phyloP scores from a whole-genome alignment of 2,888 invertebrate species.

The Aquatica leii region DNA sequence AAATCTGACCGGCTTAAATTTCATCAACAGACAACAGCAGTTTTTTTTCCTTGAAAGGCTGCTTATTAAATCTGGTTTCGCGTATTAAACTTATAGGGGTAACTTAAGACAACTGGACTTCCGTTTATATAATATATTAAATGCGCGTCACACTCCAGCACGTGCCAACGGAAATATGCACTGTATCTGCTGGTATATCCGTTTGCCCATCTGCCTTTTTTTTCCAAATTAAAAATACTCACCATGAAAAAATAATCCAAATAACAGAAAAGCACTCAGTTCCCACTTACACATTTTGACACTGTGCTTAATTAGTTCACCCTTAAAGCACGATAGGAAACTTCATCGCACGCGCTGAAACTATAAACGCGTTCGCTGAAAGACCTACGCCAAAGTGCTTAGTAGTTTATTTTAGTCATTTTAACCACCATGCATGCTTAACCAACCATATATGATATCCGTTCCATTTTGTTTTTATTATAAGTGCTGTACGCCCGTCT shows the following conservation, averaged over 20 bases:
- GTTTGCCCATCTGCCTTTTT: constrained; percentile 30
- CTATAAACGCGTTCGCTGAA: constrained; percentile 13
- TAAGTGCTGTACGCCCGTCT: not conserved
- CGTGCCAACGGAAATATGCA: constrained; percentile 51
- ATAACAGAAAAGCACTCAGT: constrained; percentile 14
- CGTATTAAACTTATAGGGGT: constrained; percentile 6
- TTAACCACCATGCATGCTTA: constrained; percentile 47
- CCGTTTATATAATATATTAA: constrained; percentile 38
- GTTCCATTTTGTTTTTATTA: constrained; percentile 18
- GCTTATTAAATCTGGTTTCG: constrained; percentile 7
- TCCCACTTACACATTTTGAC: constrained; percentile 25
- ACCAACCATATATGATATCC: constrained; percentile 43
- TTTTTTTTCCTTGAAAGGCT: constrained; percentile 10
- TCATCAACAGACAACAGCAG: constrained; percentile 10
- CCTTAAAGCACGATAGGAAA: constrained; percentile 7
- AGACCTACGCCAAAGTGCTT: constrained; percentile 30
- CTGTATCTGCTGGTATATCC: constrained; percentile 36
- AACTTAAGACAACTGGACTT: constrained; percentile 30
- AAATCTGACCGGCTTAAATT: constrained; percentile 21
- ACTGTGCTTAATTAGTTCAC: constrained; percentile 1
- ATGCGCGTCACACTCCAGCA: constrained; percentile 48
- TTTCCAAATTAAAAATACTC: constrained; percentile 8
- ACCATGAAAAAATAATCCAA: constrained; percentile 25
- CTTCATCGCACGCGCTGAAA: constrained; percentile 11
- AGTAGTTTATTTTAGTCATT: constrained; percentile 43